phyloP scores from a whole-genome alignment of 1,140 invertebrate species.

The Eriocheir sinensis region DNA sequence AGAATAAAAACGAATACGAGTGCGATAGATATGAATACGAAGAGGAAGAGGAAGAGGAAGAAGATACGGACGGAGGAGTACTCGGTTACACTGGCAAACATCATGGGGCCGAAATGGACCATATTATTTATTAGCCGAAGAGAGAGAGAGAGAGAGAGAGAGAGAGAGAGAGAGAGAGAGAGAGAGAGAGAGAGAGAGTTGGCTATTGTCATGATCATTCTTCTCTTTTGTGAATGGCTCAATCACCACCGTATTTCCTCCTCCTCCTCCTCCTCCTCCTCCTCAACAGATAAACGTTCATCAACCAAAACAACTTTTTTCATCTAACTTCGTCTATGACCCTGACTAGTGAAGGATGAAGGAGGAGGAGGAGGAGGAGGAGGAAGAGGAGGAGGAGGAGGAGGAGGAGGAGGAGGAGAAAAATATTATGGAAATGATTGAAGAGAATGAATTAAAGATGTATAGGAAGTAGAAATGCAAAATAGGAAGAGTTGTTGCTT shows the following conservation, averaged over 20 bases:
- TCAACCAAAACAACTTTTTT: slow-evolving; percentile 16
- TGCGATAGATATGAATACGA: background rate
- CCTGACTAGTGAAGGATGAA: background rate
- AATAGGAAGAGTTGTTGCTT: background rate
- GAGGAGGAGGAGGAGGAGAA: background rate
- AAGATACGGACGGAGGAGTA: background rate
- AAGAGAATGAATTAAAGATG: background rate
- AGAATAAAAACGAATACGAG: background rate
- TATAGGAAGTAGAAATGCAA: background rate
- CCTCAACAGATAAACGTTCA: background rate
- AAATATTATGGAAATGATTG: background rate
- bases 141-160: slow-evolving; percentile 51
- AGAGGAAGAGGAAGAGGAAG: slow-evolving; percentile 14
- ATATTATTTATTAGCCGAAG: background rate
- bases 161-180: slow-evolving; percentile 21
- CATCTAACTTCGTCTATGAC: background rate
- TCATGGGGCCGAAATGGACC: no score
- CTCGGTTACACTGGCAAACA: no score
- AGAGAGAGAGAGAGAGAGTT: background rate
- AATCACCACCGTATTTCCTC: background rate
- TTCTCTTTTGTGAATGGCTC: background rate
- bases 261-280: background rate
- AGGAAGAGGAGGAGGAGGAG: background rate
- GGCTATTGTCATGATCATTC: background rate
- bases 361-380: background rate